Conservation (phyloP, 2,113 vertebrate genomes). For the Setophaga coronata region DNA sequence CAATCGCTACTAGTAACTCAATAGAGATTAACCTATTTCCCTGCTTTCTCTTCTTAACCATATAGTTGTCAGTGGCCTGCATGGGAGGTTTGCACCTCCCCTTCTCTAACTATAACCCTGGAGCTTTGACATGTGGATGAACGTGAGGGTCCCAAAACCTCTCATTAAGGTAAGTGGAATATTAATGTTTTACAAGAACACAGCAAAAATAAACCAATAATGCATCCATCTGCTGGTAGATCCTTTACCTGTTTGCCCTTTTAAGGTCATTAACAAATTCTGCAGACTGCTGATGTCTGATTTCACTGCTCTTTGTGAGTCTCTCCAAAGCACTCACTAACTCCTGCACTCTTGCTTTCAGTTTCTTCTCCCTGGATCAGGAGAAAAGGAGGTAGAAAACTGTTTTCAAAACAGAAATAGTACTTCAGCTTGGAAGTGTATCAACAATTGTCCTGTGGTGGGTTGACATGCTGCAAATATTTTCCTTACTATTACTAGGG, state of each 20-base stretch:
- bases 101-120: neutral
- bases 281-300: conserved; percentile 86
- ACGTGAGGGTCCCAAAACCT: neutral
- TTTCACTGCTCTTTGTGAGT: conserved; percentile 88
- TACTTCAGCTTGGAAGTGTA: neutral
- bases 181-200: neutral
- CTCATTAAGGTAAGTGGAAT: neutral
- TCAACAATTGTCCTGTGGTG: neutral
- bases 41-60: neutral
- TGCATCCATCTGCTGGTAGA: neutral
- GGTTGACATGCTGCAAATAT: neutral
- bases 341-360: conserved; percentile 86
- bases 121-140: neutral
- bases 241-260: conserved; percentile 85
- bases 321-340: conserved; percentile 85
- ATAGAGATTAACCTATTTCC: neutral
- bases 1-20: neutral
- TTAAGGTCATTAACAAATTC: conserved; percentile 90
- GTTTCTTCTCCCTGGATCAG: conserved; percentile 83
- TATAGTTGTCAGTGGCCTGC: neutral
- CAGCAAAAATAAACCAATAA: accelerated
- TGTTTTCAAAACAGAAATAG: neutral
- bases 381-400: neutral
- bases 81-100: neutral
- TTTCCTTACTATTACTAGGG: neutral